Evolutionary conservation across 2,888 invertebrate species (phyloP).

Genomic region (Dioctria linearis): DNA sequence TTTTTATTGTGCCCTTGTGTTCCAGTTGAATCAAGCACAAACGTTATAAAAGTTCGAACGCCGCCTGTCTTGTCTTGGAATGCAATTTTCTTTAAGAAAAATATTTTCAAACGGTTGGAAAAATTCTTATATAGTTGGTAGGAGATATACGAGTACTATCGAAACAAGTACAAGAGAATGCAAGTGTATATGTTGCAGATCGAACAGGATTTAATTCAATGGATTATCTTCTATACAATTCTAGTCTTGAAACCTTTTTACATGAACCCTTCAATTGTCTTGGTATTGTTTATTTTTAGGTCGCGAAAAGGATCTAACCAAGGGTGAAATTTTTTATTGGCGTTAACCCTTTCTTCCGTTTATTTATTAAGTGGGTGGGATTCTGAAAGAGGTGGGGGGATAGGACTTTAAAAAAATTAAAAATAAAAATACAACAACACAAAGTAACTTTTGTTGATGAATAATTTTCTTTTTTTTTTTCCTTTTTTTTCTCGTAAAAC

Average conservation of each 20-base stretch:
- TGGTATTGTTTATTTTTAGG: conserved; percentile 34
- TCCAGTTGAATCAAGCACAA: conserved; percentile 14
- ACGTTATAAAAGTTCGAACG: not conserved
- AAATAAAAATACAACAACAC: not conserved
- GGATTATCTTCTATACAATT: conserved; percentile 36
- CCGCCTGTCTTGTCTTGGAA: no score
- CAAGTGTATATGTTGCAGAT: no score
- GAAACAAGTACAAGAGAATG: no score
- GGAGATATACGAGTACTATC: no score
- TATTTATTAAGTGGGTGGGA: not conserved
- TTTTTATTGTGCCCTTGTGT: conserved; percentile 24
- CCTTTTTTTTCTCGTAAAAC: conserved; percentile 27
- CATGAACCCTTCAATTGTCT: conserved; percentile 18
- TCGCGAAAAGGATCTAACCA: conserved; percentile 40
- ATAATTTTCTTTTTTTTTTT: conserved; percentile 33
- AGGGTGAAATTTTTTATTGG: conserved; percentile 25
- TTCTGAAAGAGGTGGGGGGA: no score
- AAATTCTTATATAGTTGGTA: no score
- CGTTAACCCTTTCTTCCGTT: conserved; percentile 23
- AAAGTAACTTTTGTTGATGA: conserved; percentile 33
- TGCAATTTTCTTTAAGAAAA: not conserved
- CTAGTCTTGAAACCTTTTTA: conserved; percentile 18
- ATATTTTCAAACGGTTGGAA: no score
- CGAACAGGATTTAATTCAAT: conserved; percentile 14
- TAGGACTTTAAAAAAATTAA: not conserved